phyloP scores from a whole-genome alignment of 2,888 invertebrate genomes.

The Drosophila melanosoma region DNA sequence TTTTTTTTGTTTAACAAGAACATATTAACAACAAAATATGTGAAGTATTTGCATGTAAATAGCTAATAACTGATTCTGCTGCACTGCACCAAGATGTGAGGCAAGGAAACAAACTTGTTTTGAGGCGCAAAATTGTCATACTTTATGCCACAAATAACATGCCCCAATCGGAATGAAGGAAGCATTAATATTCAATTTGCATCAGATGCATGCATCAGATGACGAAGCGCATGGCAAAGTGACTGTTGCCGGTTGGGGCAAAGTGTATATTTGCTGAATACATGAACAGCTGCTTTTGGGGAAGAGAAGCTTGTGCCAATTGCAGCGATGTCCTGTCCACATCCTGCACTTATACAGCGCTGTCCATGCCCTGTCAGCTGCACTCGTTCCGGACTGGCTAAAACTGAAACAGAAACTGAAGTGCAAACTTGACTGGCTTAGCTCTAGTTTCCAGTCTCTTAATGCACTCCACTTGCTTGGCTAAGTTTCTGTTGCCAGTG shows the following conservation, averaged over 20 bases:
- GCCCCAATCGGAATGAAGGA: neutral
- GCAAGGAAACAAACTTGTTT: neutral
- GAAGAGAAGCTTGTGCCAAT: constrained; percentile 36
- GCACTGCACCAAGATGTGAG: neutral
- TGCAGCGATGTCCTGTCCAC: constrained; percentile 44
- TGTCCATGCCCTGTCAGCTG: constrained; percentile 63
- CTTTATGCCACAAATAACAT: neutral
- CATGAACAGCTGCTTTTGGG: constrained; percentile 22
- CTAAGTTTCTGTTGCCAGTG: neutral
- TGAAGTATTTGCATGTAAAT: neutral
- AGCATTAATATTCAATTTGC: neutral
- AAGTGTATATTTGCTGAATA: constrained; percentile 14
- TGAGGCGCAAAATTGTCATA: neutral
- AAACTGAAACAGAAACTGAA: constrained; percentile 66
- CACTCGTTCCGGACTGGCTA: constrained; percentile 69
- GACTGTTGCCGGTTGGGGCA: constrained; percentile 1
- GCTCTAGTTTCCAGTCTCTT: constrained; percentile 14
- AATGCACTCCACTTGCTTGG: neutral
- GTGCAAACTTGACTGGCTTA: constrained; percentile 52
- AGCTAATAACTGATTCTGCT: too few relatives aligned
- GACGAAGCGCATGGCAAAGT: constrained; percentile 21
- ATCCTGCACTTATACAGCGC: constrained; percentile 44
- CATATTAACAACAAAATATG: neutral
- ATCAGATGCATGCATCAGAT: too few relatives aligned
- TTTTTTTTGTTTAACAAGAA: neutral